Base-by-base conservation (phyloP, 1,140 invertebrate genomes). In the Heterodera carotae region DNA sequence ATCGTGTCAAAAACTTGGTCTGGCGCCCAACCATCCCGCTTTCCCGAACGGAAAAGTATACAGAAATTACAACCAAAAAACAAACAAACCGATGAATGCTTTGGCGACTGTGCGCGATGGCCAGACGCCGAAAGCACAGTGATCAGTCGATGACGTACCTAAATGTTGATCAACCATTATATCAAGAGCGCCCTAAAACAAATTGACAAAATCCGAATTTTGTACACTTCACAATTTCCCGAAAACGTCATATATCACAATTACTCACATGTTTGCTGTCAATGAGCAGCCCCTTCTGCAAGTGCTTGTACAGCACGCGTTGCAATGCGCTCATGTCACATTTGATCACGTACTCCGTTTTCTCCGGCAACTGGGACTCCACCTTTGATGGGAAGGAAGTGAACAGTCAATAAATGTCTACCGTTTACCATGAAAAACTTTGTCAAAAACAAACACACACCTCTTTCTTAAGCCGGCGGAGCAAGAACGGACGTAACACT, bases 261-360 rank as follows among this genome's bases (percentile, higher is more conserved):
- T 25, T 8, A 0, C 69, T 43, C 72, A 84, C 84, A 62, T 84
- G 77, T 73, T 81, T 84, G 2, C 72, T 69, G 72, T 87, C 85
- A 25, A 87, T 85, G 2, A 87, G 84, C 43, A 84, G 62, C 15
- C 85, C 85, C 29, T 85, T 87, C 56, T 98, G 95, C 96, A 99
- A 98, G 87, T 98, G 96, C 78, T 92, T 92, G 89, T 98, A 98
- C 1, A 98, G 90, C 10, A 96, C 92, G 75, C 93, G 91, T 86
- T 99, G 97, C 69, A 99, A 88, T 2, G 94, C 93, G 71, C 95
- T 97, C 96, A 99, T 98, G 85, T 98, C 96, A 89, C 96, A 98
- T 89, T 98, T 98, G 79, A 99, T 93, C 81, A 98, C 96, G 89
- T 98, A 82, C 89, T 99, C 97, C 27, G 98, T 94, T 89, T 99